phyloP scores from a whole-genome alignment of 2,113 vertebrate species.

The Syngnathus floridae region DNA sequence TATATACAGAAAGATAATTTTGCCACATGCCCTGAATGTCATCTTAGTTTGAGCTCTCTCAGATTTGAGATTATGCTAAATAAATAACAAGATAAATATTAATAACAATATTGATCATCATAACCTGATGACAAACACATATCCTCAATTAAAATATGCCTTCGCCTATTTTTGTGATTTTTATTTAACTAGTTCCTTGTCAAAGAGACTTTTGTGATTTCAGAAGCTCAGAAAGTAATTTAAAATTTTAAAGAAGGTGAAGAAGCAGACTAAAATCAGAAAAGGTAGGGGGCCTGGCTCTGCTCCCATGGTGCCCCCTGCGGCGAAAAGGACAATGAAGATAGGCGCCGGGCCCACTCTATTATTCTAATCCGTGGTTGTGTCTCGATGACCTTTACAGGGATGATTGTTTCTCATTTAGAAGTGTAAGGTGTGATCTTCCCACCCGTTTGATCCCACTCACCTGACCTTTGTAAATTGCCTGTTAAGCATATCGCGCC shows the following conservation, averaged over 20 bases:
- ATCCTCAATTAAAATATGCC: not conserved
- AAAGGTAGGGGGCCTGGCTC: constrained; percentile 15
- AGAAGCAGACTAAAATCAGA: not conserved
- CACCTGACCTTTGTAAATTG: constrained; percentile 84
- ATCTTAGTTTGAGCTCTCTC: not conserved
- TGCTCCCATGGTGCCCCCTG: constrained; percentile 12
- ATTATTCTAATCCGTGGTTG: constrained; percentile 75
- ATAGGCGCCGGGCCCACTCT: constrained; percentile 61
- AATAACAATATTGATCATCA: too few species aligned
- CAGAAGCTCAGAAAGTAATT: not conserved
- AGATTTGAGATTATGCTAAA: not conserved
- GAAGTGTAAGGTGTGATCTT: constrained; percentile 77
- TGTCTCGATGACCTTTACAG: constrained; percentile 72
- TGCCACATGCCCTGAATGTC: not conserved
- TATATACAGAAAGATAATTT: not conserved
- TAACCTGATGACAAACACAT: not conserved
- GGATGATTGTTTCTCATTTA: constrained; percentile 79
- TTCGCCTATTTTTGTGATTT: not conserved
- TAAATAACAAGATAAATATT: not conserved
- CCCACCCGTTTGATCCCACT: constrained; percentile 74
- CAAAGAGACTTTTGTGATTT: not conserved
- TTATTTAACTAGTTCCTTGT: not conserved
- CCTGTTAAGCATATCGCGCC: constrained; percentile 78
- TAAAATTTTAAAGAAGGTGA: not conserved
- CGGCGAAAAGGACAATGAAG: constrained; percentile 32